Evolutionary conservation across 92 coral and sea anemone species (phyloP).

Genomic region (Metridium senile): DNA sequence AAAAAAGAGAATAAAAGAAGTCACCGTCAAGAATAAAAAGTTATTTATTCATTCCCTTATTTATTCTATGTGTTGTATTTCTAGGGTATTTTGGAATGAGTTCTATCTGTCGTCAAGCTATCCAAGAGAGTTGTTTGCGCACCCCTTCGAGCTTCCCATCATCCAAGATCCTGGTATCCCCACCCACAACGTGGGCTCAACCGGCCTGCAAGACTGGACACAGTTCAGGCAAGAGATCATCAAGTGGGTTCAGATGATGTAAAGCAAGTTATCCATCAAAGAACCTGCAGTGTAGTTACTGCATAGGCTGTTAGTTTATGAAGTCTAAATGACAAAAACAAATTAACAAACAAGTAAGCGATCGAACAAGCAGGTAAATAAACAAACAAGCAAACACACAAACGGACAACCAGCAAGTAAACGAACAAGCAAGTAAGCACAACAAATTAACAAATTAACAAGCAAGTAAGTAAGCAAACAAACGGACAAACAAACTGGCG

Average conservation of each 20-base stretch:
- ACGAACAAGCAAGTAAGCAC: too few species aligned
- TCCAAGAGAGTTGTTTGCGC: slow-evolving; percentile 76
- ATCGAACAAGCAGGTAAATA: too few species aligned
- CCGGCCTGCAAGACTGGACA: slow-evolving; percentile 91
- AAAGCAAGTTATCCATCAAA: not conserved
- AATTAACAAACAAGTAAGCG: too few species aligned
- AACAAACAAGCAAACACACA: too few species aligned
- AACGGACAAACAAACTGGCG: too few species aligned
- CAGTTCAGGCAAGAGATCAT: slow-evolving; percentile 83
- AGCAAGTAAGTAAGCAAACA: too few species aligned
- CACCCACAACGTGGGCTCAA: slow-evolving; percentile 93
- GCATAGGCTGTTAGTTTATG: not conserved
- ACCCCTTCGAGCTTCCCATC: slow-evolving; percentile 72
- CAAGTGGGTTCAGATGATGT: slow-evolving; percentile 77
- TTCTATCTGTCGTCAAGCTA: slow-evolving; percentile 85
- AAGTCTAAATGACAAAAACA: too few species aligned
- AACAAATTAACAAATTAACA: too few species aligned
- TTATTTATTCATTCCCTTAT: not conserved
- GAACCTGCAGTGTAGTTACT: not conserved
- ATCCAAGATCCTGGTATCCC: slow-evolving; percentile 99
- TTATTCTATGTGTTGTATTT: not conserved
- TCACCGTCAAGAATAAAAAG: too few species aligned
- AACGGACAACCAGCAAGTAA: too few species aligned
- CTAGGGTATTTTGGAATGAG: slow-evolving; percentile 94
- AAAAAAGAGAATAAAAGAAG: too few species aligned